Evolutionary conservation across 2,888 invertebrate species (phyloP), one percentile per base, ranked within the genome.

Genomic region (Halocaridina rubra): DNA sequence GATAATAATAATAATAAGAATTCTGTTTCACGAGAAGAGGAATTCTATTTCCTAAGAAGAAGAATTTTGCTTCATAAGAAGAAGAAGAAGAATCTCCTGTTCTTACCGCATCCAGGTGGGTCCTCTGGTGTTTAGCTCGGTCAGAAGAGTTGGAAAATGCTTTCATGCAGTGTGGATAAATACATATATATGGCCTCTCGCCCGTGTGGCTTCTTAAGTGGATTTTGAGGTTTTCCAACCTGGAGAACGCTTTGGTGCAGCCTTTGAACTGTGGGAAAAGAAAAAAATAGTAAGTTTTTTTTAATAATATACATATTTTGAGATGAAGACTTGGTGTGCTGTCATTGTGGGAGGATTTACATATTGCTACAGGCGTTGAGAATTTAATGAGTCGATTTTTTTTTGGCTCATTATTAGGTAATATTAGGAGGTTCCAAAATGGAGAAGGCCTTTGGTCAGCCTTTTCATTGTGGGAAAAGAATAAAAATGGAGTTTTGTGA

Each of bases 111-210:
- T 98, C 98, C 89, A 98, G 97, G 92, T 99, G 99, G 0, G 99
- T 99, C 89, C 99, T 93, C 92, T 99, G 98, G 92, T 99, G 99
- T 91, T 99, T 99, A 7, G 99, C 99, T 77, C 99, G 93, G 91
- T 99, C 99, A 0, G 98, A 98, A 87, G 98, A 98, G 91, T 99
- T 99, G 90, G 98, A 98, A 92, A 99, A 99, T 1, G 98, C 97
- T 91, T 99, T 99, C 71, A 94, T 92, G 91, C 99, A 99, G 79
- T 96, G 96, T 0, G 95, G 94, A 89, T 96, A 97, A 89, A 98
- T 97, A 90, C 99, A 99, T 84, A 96, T 94, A 92, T 99, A 99
- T 0, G 99, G 99, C 64, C 98, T 93, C 91, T 99, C 99, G 0
- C 99, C 99, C 0, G 98, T 98, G 91, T 98, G 98, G 1, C 97